Base-by-base conservation (phyloP, 37 sponge, comb jelly and placozoan species). In the Ianthella basta region DNA sequence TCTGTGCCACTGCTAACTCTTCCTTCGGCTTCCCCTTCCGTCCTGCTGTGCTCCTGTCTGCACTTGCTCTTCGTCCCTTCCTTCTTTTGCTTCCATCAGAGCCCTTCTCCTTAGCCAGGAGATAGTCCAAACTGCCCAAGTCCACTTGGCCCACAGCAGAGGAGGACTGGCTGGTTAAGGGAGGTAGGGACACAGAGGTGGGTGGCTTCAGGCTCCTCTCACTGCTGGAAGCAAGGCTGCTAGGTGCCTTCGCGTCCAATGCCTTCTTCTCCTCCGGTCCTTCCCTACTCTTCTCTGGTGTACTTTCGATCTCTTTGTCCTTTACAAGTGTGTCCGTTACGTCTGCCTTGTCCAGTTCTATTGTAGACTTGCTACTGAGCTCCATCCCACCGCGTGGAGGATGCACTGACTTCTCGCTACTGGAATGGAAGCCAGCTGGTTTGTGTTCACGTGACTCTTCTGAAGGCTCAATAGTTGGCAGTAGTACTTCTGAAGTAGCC, bases 161-260 rank as follows among this genome's bases (percentile, higher is more conserved):
- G 0, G 37, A 21, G n/a, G 78, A 75, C 24, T 75, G 78, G 3
- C 78, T 75, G 53, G 53, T 44, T 0, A 75, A 53, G n/a, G 78
- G 78, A 21, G 78, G 37, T 1, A 75, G 78, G 53, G 78, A 10
- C 24, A 44, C 15, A 13, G 0, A 1, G 2, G 78, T 39, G 21
- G 24, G 15, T 2, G 44, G 54, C 78, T 1, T 19, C 78, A 75
- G 44, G 16, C 54, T 35, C 37, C 36, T 35, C 37, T 2, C 37
- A 35, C 72, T 75, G 10, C 41, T 24, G 18, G 78, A 75, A 21
- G 78, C 33, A 40, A 50, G 78, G 25, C 10, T 13, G 5, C 78
- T 50, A 19, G 16, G 54, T 33, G n/a, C 37, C 37, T 70, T 34
- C 15, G 33, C 35, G 32, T 70, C 36, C 20, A 33, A 12, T 29